phyloP scores from a whole-genome alignment of 1,140 invertebrate species.

The Cotesia typhae region DNA sequence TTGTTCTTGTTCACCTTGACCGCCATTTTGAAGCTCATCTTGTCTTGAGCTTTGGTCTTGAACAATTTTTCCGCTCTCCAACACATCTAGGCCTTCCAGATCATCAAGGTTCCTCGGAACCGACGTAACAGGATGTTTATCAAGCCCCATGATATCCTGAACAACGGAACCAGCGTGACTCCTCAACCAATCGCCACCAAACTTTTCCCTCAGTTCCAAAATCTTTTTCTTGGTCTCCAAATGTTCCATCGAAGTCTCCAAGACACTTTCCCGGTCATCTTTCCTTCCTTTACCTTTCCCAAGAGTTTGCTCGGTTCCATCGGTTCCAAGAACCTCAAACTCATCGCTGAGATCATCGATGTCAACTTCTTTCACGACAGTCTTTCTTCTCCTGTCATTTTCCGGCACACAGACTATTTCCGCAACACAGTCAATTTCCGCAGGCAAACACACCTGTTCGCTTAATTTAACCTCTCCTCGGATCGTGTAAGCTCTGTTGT shows the following conservation, averaged over 20 bases:
- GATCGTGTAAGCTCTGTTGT: slow-evolving; percentile 52
- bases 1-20: no score
- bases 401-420: slow-evolving; percentile 28
- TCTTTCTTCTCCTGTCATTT: slow-evolving; percentile 46
- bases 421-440: slow-evolving; percentile 35
- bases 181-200: slow-evolving; percentile 71
- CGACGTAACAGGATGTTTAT: slow-evolving; percentile 37
- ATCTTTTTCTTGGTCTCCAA: slow-evolving; percentile 72
- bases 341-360: slow-evolving; percentile 47
- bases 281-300: no score
- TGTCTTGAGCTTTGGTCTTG: no score
- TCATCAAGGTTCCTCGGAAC: neutral
- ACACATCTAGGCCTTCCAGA: no score
- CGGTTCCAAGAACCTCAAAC: no score
- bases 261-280: neutral
- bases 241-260: slow-evolving; percentile 61
- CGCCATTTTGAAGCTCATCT: no score
- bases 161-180: slow-evolving; percentile 66
- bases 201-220: slow-evolving; percentile 67
- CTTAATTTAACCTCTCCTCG: slow-evolving; percentile 26
- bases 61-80: no score
- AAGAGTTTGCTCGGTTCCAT: no score
- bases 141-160: slow-evolving; percentile 67
- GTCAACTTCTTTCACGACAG: slow-evolving; percentile 53
- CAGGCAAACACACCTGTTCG: slow-evolving; percentile 30